These are phyloP conservation scores for Trachops cirrhosus DNA, from an alignment of 2,797 vertebrate genomes.

Conservation along the genomic window DNA sequence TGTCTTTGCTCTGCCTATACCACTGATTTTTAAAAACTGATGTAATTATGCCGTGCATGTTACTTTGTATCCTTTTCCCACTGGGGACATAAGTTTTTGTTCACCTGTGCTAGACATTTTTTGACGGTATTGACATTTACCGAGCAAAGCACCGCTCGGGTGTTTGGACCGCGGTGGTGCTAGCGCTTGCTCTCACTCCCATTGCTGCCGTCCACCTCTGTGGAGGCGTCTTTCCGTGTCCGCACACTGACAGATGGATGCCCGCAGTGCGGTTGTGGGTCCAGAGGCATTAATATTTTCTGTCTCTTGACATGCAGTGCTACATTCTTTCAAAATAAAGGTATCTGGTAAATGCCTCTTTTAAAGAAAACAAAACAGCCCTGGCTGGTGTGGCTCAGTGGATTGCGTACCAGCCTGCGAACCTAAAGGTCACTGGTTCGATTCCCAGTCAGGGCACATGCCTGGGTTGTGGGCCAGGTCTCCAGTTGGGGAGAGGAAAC, in stretches of 20 bases:
- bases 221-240: fast-evolving
- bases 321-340: neutral
- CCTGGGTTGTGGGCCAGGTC: no score
- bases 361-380: constrained; percentile 32
- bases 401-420: no score
- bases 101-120: neutral
- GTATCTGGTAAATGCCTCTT: neutral
- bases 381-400: no score
- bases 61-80: neutral
- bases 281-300: neutral
- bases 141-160: neutral
- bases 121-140: neutral
- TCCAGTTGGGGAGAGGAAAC: no score
- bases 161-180: neutral
- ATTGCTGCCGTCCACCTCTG: neutral
- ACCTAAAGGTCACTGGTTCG: no score
- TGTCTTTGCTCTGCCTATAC: neutral
- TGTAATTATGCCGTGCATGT: fast-evolving
- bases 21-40: neutral
- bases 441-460: no score
- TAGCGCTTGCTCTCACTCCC: neutral
- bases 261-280: neutral
- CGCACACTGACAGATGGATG: fast-evolving
- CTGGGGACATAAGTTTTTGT: neutral
- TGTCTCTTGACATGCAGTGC: neutral